These are phyloP conservation scores for Sciurus vulgaris DNA, from an alignment of 2,797 vertebrate species.

Conservation along the genomic window DNA sequence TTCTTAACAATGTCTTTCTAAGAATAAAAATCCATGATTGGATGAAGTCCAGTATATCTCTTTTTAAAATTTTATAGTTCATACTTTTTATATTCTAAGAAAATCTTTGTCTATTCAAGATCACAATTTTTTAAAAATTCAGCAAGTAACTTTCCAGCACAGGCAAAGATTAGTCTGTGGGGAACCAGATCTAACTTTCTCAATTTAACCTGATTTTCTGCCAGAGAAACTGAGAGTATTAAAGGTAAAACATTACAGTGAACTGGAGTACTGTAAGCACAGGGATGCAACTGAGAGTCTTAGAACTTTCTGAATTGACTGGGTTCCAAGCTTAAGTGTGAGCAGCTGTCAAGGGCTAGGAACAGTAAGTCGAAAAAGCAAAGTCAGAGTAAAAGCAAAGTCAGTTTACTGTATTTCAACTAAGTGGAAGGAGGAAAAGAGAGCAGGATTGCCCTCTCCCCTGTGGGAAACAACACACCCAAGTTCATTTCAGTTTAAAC, in stretches of 20 bases:
- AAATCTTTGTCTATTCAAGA: constrained; percentile 45
- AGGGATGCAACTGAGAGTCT: background rate
- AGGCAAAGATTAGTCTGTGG: background rate
- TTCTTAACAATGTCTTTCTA: constrained; percentile 59
- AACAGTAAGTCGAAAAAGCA: constrained; percentile 7
- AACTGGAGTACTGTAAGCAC: background rate
- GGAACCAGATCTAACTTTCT: constrained; percentile 66
- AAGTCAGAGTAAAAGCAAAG: constrained; percentile 17
- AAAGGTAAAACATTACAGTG: constrained; percentile 39
- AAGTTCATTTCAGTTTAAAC: constrained; percentile 53
- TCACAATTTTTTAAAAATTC: constrained; percentile 25
- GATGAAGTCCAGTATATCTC: constrained; percentile 1
- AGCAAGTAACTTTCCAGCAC: constrained; percentile 11
- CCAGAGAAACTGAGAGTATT: constrained; percentile 20
- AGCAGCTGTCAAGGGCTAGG: constrained; percentile 38
- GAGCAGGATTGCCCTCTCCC: background rate
- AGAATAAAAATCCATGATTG: constrained; percentile 48
- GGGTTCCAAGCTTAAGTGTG: constrained; percentile 22
- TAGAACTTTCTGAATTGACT: background rate
- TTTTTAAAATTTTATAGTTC: constrained; percentile 30
- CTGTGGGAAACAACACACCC: background rate
- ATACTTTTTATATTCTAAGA: constrained; percentile 62
- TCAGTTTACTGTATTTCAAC: background rate
- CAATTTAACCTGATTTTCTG: constrained; percentile 57
- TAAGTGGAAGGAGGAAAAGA: background rate